Evolutionary conservation across 2,113 vertebrate genomes (phyloP).

Genomic region (Eublepharis macularius): DNA sequence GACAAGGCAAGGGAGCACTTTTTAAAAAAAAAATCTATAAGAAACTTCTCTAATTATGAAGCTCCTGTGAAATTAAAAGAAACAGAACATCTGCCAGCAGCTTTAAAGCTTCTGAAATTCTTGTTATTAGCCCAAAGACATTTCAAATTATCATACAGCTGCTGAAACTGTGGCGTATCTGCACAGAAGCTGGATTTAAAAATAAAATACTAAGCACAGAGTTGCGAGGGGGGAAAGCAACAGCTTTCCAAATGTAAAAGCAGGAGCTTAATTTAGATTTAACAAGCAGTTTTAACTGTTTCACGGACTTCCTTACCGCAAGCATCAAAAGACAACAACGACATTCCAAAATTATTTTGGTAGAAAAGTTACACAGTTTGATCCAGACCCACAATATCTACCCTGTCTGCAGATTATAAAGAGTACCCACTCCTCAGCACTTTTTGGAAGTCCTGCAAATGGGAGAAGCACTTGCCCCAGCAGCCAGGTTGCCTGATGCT

Average conservation of each 20-base stretch:
- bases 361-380: background rate
- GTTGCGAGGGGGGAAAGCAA: background rate
- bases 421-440: too few relatives aligned
- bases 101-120: background rate
- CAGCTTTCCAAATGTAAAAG: background rate
- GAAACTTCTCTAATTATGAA: background rate
- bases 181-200: background rate
- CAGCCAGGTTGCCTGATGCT: too few relatives aligned
- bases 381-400: too few relatives aligned
- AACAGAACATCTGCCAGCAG: background rate
- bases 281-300: conserved; percentile 8
- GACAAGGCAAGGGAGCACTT: conserved; percentile 8
- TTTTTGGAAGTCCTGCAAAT: too few relatives aligned
- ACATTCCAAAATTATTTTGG: background rate
- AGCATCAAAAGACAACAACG: background rate
- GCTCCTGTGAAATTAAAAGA: background rate
- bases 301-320: background rate
- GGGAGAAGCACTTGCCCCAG: too few relatives aligned
- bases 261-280: background rate
- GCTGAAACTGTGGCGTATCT: background rate
- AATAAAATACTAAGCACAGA: conserved; percentile 25
- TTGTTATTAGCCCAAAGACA: background rate
- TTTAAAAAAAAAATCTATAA: background rate
- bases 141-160: background rate
- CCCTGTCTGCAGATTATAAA: too few relatives aligned